These are phyloP conservation scores for Volucella inanis DNA, from an alignment of 2,888 invertebrate genomes.

Conservation along the genomic window DNA sequence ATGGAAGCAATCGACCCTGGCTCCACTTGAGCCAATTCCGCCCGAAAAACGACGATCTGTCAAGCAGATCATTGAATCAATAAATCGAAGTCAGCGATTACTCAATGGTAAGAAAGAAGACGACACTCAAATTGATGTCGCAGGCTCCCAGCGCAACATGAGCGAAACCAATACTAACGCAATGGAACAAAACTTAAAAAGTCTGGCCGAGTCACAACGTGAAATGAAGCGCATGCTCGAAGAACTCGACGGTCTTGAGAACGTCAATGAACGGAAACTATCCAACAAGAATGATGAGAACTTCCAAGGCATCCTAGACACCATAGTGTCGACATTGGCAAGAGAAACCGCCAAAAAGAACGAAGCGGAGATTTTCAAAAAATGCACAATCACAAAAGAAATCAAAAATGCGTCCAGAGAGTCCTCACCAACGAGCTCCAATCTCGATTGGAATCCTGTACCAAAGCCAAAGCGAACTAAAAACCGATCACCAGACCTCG, in stretches of 20 bases:
- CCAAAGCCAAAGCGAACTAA: slow-evolving; percentile 82
- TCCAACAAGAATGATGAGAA: slow-evolving; percentile 64
- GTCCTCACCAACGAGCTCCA: slow-evolving; percentile 81
- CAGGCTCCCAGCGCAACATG: slow-evolving; percentile 53
- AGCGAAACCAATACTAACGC: slow-evolving; percentile 58
- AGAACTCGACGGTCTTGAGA: slow-evolving; percentile 73
- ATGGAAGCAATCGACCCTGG: slow-evolving; percentile 77
- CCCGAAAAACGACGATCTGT: slow-evolving; percentile 79
- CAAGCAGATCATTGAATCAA: slow-evolving; percentile 82
- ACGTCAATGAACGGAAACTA: slow-evolving; percentile 57
- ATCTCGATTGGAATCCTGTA: slow-evolving; percentile 83
- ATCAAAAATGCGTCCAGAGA: slow-evolving; percentile 78
- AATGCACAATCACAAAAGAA: slow-evolving; percentile 80
- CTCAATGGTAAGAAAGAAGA: slow-evolving; percentile 77
- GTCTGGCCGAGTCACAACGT: slow-evolving; percentile 74
- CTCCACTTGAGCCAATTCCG: slow-evolving; percentile 76
- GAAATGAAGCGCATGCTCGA: slow-evolving; percentile 76
- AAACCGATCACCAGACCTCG: slow-evolving; percentile 76
- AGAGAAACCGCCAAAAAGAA: slow-evolving; percentile 57
- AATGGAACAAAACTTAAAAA: slow-evolving; percentile 73
- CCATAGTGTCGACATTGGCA: slow-evolving; percentile 52
- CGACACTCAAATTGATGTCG: slow-evolving; percentile 45
- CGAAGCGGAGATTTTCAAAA: slow-evolving; percentile 78
- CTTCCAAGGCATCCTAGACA: slow-evolving; percentile 63
- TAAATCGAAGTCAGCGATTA: slow-evolving; percentile 81